Base-by-base conservation (phyloP, 2,797 vertebrate species). In the Odontamblyopus lacepedii region DNA sequence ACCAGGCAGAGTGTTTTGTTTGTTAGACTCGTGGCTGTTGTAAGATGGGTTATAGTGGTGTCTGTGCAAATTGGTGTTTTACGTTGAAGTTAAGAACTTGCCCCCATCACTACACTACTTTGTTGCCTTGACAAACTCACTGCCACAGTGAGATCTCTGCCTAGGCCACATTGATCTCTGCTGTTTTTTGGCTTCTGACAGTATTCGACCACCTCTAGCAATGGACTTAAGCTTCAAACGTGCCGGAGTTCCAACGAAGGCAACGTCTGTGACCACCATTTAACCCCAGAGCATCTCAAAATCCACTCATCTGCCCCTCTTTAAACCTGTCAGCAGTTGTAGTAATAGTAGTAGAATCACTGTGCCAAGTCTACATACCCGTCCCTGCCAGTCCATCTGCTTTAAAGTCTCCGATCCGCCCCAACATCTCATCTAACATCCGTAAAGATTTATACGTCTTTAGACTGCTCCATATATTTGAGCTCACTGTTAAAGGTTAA, bases 201-300 rank as follows among this genome's bases (percentile, higher is more conserved):
- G 23, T 23, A 23, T 23, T 23, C 23, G 23, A 23, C 23, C 23
- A 23, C 23, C 23, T 23, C 23, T 23, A 23, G 23, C 23, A 23
- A 23, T 23, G 23, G 23, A 23, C 23, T 23, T 23, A 23, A 23
- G 23, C 23, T 23, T 23, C 23, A 23, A 23, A 23, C 23, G 23
- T 23, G 23, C 23, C 23, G 23, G 23, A 23, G 23, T 23, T 23
- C 23, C 23, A 23, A 23, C 23, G 23, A 23, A 23, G 23, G 88
- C 72, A 78, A 89, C 91, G 93, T 94, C 92, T 94, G 91, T 73
- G 80, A 90, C 88, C 84, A 84, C 82, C 89, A 92, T 94, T 91
- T 90, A 78, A 83, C 80, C 75, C 86, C 81, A 74, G 82, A 82
- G 86, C 86, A 89, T 91, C 80, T 83, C 88, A 82, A 51, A 82